These are phyloP conservation scores for Hermaeophaga mercurialis DNA, from an alignment of 2,888 invertebrate genomes.

Conservation along the genomic window DNA sequence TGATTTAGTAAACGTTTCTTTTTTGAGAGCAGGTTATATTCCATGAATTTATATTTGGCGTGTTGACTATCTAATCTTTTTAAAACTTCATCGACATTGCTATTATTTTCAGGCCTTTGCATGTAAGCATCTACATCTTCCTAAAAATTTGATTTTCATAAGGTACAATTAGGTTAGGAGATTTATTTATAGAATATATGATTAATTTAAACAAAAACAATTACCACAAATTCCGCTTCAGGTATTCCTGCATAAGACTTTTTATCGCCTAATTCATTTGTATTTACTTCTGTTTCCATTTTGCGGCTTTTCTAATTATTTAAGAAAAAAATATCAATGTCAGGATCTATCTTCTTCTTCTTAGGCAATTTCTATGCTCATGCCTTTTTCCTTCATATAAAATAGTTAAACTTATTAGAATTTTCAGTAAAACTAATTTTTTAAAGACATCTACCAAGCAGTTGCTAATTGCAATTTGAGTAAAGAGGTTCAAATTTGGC, in stretches of 20 bases:
- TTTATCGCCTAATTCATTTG: slow-evolving; percentile 50
- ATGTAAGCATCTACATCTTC: slow-evolving; percentile 96
- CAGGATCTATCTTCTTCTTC: no score
- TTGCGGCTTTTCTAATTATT: slow-evolving; percentile 4
- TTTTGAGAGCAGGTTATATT: slow-evolving; percentile 86
- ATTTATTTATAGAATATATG: slow-evolving; percentile 34
- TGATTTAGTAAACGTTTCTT: slow-evolving; percentile 85
- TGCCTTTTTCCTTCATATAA: no score
- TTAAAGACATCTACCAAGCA: no score
- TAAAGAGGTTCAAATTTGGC: no score
- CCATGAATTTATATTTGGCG: slow-evolving; percentile 97
- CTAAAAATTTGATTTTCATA: slow-evolving; percentile 58
- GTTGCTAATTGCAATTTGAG: no score
- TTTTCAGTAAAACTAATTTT: no score
- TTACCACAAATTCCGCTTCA: slow-evolving; percentile 86
- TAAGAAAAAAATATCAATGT: neutral
- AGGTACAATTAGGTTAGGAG: slow-evolving; percentile 29
- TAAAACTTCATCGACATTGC: slow-evolving; percentile 83
- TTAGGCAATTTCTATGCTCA: no score
- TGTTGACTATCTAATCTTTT: slow-evolving; percentile 90
- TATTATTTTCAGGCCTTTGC: slow-evolving; percentile 79
- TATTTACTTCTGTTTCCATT: slow-evolving; percentile 26
- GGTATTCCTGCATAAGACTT: slow-evolving; percentile 84
- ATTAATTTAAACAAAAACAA: slow-evolving; percentile 48
- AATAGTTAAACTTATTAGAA: no score